These are phyloP conservation scores for Nebria salina DNA, from an alignment of 2,888 invertebrate species.

Conservation along the genomic window DNA sequence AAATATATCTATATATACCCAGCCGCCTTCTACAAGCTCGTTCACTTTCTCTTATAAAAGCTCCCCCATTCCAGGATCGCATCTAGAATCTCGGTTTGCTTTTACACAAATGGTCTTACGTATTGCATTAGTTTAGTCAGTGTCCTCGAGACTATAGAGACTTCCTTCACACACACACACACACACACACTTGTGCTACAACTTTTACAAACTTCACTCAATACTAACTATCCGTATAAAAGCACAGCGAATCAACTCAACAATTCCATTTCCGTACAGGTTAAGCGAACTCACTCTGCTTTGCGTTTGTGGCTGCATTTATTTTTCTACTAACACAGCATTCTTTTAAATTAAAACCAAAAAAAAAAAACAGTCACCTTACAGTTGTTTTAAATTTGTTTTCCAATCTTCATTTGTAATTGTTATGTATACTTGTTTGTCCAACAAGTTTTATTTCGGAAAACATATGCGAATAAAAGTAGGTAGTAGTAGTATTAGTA, in stretches of 20 bases:
- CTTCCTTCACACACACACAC: constrained; percentile 8
- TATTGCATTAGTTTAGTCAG: constrained; percentile 58
- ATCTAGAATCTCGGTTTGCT: constrained; percentile 56
- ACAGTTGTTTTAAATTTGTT: no score
- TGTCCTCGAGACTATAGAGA: constrained; percentile 49
- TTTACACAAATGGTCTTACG: constrained; percentile 57
- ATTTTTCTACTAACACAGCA: neutral
- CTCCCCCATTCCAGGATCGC: constrained; percentile 56
- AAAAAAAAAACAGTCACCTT: no score
- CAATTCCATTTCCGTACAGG: constrained; percentile 19
- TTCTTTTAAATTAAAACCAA: neutral
- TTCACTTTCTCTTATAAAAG: constrained; percentile 55
- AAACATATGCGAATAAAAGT: no score
- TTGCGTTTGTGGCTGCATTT: neutral
- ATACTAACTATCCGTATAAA: constrained; percentile 50
- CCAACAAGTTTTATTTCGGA: no score
- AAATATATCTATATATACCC: neutral
- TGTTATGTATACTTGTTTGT: no score
- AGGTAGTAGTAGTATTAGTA: no score
- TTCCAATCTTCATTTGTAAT: no score
- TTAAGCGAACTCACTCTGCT: constrained; percentile 4
- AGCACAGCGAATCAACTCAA: constrained; percentile 40
- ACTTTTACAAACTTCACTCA: constrained; percentile 50
- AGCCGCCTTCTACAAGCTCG: constrained; percentile 22
- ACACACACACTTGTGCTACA: neutral